Base-by-base conservation (phyloP, 2,888 invertebrate genomes). In the Cartodere bifasciata region DNA sequence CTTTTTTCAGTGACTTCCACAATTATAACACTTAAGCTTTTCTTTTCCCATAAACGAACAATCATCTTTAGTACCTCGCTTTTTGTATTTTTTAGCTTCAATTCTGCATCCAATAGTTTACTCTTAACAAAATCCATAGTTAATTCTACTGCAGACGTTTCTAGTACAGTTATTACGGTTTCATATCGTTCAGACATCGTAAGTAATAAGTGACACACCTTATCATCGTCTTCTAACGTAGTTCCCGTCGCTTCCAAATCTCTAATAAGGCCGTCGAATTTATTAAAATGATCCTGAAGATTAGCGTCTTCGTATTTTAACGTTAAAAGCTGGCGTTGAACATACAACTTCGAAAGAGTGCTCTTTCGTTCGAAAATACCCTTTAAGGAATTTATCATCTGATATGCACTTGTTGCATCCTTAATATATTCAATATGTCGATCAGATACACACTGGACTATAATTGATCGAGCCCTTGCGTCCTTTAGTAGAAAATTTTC, bases 71-170 rank as follows among this genome's bases (percentile, higher is more conserved):
- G n/a, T n/a, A n/a, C n/a, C n/a, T n/a, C n/a, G n/a, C n/a, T 20
- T 9, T 23, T 22, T 24, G 34, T 27, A 23, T 16, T 34, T 26
- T 35, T 29, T 24, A 32, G 32, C 31, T 45, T 43, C 14, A 43
- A n/a, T 34, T 45, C 45, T 28, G 38, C 39, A 30, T 44, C 41
- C 6, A 42, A 27, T 16, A 42, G 26, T 20, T 40, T 32, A 23
- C 35, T 29, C 23, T 47, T 47, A 2, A 45, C 43, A 37, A 45
- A 46, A 9, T 47, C 43, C 32, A 46, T 34, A 4, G 38, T 41
- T n/a, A n/a, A n/a, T n/a, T n/a, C n/a, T 7, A 46, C 24, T 9
- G 26, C 12, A n/a, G 21, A 32, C 10, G 45, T 47, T 38, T 47
- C 45, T 13, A 47, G 34, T 4, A 41, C 40, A 12, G 44, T 46